Conservation (phyloP, 2,113 vertebrate species). For the Aix galericulata region DNA sequence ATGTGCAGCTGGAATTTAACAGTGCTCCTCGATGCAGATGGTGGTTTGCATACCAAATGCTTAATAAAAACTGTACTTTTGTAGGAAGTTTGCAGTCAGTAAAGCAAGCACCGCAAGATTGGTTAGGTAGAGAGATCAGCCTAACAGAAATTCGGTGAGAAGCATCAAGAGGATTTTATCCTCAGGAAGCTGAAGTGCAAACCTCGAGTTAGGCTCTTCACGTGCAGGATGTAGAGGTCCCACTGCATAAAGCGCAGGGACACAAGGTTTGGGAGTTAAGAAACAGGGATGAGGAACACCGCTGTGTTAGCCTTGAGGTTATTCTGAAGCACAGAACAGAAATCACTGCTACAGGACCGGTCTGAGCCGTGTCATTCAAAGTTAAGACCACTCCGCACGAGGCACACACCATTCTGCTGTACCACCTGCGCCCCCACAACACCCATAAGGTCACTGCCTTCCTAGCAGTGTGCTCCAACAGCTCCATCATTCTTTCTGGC, state of each 20-base stretch:
- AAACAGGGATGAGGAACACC: not conserved
- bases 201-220: not conserved
- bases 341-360: slow-evolving; percentile 10
- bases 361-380: slow-evolving; percentile 8
- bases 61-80: not conserved
- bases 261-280: not conserved
- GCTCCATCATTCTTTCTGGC: slow-evolving; percentile 32
- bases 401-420: not conserved
- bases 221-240: not conserved
- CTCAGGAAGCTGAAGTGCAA: not conserved
- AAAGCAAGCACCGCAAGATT: not conserved
- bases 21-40: not conserved
- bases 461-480: not conserved
- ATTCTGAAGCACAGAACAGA: slow-evolving; percentile 9
- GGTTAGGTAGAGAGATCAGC: not conserved
- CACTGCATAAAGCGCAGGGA: not conserved
- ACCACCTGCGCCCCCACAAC: slow-evolving; percentile 34
- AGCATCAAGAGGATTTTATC: not conserved
- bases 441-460: slow-evolving; percentile 3
- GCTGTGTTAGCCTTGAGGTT: not conserved
- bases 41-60: not conserved
- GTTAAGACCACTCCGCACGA: not conserved
- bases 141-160: not conserved
- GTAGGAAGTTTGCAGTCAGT: not conserved
- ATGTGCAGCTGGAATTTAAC: not conserved